A percentile compares a stretch with the other conserved stretches of the same genome.
Conservation (phyloP, 2,797 vertebrate species). For the Rhinella marina region DNA sequence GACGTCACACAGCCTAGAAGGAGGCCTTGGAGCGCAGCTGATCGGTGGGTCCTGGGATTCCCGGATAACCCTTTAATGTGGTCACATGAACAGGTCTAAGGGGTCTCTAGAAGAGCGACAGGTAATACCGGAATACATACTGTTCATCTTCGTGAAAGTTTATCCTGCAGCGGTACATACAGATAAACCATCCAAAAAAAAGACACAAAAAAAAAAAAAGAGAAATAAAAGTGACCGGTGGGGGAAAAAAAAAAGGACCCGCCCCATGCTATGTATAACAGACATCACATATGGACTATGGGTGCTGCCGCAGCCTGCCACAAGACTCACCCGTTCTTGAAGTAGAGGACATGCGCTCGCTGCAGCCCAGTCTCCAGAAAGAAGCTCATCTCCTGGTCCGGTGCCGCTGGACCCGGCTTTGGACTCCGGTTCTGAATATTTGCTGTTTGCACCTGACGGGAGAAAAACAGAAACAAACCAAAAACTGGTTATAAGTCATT, state of each 20-base stretch:
- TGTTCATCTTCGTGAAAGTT: conserved; percentile 73
- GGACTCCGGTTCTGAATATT: conserved; percentile 98
- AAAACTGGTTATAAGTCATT: no score
- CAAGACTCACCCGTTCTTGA: conserved; percentile 93
- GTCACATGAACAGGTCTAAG: conserved; percentile 66
- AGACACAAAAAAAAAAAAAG: not conserved
- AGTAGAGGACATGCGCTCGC: conserved; percentile 97
- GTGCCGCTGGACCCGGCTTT: conserved; percentile 89
- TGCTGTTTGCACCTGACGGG: conserved; percentile 82
- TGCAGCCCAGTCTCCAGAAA: conserved; percentile 98
- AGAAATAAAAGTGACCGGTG: not conserved
- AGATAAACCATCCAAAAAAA: conserved; percentile 28
- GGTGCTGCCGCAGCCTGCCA: not conserved
- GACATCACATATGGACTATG: not conserved
- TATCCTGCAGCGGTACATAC: conserved; percentile 75
- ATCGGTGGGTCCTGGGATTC: no score
- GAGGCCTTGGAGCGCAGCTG: no score
- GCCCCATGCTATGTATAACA: not conserved
- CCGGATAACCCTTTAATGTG: not conserved
- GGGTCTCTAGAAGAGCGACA: conserved; percentile 64
- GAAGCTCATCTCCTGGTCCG: conserved; percentile 96
- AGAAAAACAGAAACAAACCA: not conserved
- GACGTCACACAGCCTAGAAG: no score
- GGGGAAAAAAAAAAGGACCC: not conserved
- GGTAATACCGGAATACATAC: conserved; percentile 73